A percentile compares a stretch with the other conserved stretches of the same genome.
Evolutionary conservation across 2,797 vertebrate species (phyloP).

Genomic region (Spea hammondii): DNA sequence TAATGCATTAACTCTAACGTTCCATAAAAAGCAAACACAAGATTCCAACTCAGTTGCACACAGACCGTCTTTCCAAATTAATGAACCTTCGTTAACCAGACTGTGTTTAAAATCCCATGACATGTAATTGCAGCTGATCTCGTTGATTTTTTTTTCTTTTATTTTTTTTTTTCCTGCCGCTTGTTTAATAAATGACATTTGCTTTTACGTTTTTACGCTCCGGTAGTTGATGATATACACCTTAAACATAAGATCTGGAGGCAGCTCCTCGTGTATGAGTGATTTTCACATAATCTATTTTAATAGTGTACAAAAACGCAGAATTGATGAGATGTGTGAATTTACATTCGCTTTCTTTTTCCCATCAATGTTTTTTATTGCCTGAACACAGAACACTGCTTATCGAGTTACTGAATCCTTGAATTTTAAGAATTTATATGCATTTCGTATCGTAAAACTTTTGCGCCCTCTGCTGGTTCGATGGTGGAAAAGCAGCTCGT

Average conservation of each 20-base stretch:
- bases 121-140: too few species aligned
- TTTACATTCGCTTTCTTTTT: slow-evolving; percentile 18
- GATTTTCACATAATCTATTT: slow-evolving; percentile 4
- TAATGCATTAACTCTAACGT: too few species aligned
- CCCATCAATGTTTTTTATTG: too few species aligned
- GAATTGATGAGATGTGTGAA: slow-evolving; percentile 24
- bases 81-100: too few species aligned
- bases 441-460: not conserved
- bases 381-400: not conserved
- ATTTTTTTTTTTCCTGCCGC: too few species aligned
- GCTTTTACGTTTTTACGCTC: too few species aligned
- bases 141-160: too few species aligned
- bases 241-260: not conserved
- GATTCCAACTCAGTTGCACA: too few species aligned
- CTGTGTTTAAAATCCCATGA: too few species aligned
- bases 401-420: not conserved
- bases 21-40: too few species aligned
- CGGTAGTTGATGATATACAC: not conserved
- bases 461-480: slow-evolving; percentile 19
- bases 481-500: not conserved
- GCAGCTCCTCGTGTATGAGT: not conserved
- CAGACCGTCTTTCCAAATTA: too few species aligned
- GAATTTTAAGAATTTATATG: not conserved
- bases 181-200: too few species aligned
- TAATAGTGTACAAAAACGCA: slow-evolving; percentile 27